Base-by-base conservation (phyloP, 1,140 invertebrate genomes). In the Aleiodes sp. region DNA sequence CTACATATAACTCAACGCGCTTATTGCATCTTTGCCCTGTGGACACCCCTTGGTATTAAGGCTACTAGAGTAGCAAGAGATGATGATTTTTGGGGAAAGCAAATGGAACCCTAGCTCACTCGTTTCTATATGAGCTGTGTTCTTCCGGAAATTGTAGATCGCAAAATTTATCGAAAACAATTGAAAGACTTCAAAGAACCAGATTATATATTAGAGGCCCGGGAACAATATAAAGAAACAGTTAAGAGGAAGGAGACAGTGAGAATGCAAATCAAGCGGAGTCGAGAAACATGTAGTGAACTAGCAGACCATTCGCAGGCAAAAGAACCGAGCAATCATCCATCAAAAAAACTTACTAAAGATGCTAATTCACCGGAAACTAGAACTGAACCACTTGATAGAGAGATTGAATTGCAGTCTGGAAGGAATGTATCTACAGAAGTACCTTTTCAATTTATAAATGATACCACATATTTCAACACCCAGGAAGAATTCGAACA, bases 81-180 rank as follows among this genome's bases (percentile, higher is more conserved):
- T 59, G 64, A 71, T 19, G n/a, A 65, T 14, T 72, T 75, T 43
- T 72, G 67, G 72, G 16, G 61, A 37, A 52, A 33, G 0, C 16
- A 71, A 64, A 73, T 74, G 73, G 33, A 68, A 59, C 33, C 46
- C 28, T 41, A 73, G 16, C 65, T 84, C 14, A 64, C 9, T 4
- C 21, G n/a, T 10, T 83, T 83, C 71, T 81, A 80, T 62, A 63
- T 46, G 6, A 65, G 78, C 7, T 81, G 78, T 57, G 24, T 84
- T 21, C 37, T 81, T n/a, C 76, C 78, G 1, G 81, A 82, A 76
- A 76, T 81, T 6, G 37, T 84, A 2, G 81, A 85, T 61, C 74
- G 78, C 43, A 63, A 79, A 4, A 33, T 64, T 24, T 69, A 71
- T 12, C 70, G 77, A 72, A 56, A 60, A 65, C 75, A 78, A 75